These are phyloP conservation scores for Eufriesea mexicana DNA, from an alignment of 1,140 invertebrate genomes.

Conservation along the genomic window DNA sequence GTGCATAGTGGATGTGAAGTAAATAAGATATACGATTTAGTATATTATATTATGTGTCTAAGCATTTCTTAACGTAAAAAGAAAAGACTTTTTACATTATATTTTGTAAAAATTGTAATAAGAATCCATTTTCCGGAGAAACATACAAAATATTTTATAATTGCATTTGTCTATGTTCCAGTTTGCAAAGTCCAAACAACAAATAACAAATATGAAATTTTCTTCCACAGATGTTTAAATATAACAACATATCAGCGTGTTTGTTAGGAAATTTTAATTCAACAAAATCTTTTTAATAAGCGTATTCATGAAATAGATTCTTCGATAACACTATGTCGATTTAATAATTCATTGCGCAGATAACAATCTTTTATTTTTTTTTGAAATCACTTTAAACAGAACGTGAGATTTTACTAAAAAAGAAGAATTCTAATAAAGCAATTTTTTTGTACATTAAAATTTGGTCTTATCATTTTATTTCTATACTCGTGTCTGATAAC, in stretches of 20 bases:
- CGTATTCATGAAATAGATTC: constrained; percentile 11
- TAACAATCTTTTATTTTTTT: constrained; percentile 47
- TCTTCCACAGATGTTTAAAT: constrained; percentile 53
- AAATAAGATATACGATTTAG: constrained; percentile 6
- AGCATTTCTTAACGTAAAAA: not conserved
- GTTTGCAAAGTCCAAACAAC: constrained; percentile 10
- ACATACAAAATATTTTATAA: not conserved
- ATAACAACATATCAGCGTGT: constrained; percentile 60
- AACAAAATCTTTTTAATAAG: constrained; percentile 26
- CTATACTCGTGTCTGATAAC: constrained; percentile 6
- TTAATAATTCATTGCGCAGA: constrained; percentile 32
- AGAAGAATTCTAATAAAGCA: constrained; percentile 61
- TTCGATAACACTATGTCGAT: constrained; percentile 13
- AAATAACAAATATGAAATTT: constrained; percentile 26
- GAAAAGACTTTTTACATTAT: not conserved
- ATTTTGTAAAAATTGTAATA: not conserved
- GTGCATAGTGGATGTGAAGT: not conserved
- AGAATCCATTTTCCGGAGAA: not conserved
- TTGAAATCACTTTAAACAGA: constrained; percentile 39
- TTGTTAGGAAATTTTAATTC: constrained; percentile 52
- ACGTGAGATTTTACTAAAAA: constrained; percentile 49
- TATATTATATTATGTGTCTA: not conserved
- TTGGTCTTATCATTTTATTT: constrained; percentile 48
- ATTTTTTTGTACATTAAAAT: constrained; percentile 70
- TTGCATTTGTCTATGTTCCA: constrained; percentile 32